These are phyloP conservation scores for Platerodrilus igneus DNA, from an alignment of 2,888 invertebrate genomes.

Conservation along the genomic window DNA sequence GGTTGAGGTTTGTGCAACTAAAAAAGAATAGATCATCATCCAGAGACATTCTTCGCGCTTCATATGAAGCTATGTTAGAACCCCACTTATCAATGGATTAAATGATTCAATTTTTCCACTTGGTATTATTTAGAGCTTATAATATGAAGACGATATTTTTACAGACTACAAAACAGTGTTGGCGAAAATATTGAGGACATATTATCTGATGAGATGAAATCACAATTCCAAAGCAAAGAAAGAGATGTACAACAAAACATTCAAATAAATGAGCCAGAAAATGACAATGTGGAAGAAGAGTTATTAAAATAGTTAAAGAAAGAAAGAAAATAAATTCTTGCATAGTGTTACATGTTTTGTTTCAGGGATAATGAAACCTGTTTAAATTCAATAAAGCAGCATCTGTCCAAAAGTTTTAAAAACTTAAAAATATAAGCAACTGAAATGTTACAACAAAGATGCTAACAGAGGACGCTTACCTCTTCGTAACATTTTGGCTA, in stretches of 20 bases:
- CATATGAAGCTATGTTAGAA: slow-evolving; percentile 27
- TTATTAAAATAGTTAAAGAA: not conserved
- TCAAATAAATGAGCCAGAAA: not conserved
- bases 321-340: not conserved
- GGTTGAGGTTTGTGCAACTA: slow-evolving; percentile 25
- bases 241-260: not conserved
- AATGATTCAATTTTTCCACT: slow-evolving; percentile 1
- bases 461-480: slow-evolving; percentile 7
- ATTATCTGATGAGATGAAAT: not conserved
- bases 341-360: not conserved
- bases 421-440: slow-evolving; percentile 7
- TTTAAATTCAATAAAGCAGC: not conserved
- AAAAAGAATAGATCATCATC: slow-evolving; percentile 26
- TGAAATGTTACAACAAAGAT: slow-evolving; percentile 12
- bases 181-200: not conserved
- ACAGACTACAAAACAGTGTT: not conserved
- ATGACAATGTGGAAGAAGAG: not conserved
- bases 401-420: not conserved
- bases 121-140: not conserved
- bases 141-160: not conserved
- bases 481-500: slow-evolving; percentile 10
- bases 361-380: not conserved
- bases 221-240: not conserved
- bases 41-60: slow-evolving; percentile 21
- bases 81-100: slow-evolving; percentile 16